Evolutionary conservation across 1,140 invertebrate species (phyloP).

Genomic region (Steinernema feltiae): DNA sequence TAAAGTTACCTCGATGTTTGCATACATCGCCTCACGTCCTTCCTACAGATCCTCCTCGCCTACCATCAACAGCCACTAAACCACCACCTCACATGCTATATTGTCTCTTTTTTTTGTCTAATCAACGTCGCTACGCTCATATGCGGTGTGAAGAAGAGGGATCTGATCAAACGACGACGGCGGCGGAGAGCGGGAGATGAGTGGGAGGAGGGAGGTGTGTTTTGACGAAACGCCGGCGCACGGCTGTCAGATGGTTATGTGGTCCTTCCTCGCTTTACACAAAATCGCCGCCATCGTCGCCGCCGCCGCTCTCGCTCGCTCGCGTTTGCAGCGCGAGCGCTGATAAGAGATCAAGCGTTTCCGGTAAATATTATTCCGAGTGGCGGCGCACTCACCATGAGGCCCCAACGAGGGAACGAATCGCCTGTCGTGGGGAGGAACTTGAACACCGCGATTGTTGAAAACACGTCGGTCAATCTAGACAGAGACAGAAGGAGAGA

Average conservation of each 20-base stretch:
- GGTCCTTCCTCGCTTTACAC: conserved; percentile 2
- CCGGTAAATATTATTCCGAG: conserved; percentile 7
- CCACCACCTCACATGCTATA: not conserved
- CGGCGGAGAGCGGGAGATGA: not conserved
- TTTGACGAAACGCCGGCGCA: not conserved
- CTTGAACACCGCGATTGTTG: not conserved
- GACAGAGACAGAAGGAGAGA: not conserved
- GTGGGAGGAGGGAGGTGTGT: not conserved
- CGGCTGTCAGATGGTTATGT: too few species aligned
- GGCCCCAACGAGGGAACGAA: not conserved
- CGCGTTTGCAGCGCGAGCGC: not conserved
- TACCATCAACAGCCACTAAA: not conserved
- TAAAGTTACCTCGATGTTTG: not conserved
- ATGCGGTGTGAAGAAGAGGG: conserved; percentile 5
- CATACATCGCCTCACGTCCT: not conserved
- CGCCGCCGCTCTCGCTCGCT: not conserved
- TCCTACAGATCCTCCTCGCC: too few species aligned
- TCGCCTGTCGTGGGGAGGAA: not conserved
- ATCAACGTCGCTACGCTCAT: not conserved
- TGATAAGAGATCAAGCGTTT: conserved; percentile 12
- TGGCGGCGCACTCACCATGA: not conserved
- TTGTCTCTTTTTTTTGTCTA: not conserved
- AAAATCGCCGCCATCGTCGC: not conserved
- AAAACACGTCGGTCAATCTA: not conserved
- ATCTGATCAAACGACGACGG: not conserved